Percentiles rank a stretch among this genome's conserved stretches.
These are phyloP conservation scores for Salpingus planirostris DNA, from an alignment of 2,888 invertebrate genomes.

Conservation along the genomic window DNA sequence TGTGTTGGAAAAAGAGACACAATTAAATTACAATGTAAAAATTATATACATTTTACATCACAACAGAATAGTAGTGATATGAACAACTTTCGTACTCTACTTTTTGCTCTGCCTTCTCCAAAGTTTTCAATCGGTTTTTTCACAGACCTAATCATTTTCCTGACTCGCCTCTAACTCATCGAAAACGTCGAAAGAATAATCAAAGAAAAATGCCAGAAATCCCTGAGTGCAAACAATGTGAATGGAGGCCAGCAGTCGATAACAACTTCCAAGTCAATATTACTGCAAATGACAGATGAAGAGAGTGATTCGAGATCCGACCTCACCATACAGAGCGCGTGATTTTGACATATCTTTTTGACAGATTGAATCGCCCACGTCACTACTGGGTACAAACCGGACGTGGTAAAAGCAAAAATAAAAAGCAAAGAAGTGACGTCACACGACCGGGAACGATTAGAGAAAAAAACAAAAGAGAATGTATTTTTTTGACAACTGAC, in stretches of 20 bases:
- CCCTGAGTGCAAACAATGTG: slow-evolving; percentile 80
- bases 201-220: slow-evolving; percentile 12
- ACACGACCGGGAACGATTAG: no score
- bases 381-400: no score
- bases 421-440: no score
- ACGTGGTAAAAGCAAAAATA: no score
- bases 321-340: slow-evolving; percentile 1
- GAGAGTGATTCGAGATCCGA: neutral
- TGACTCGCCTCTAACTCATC: slow-evolving; percentile 34
- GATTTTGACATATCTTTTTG: no score
- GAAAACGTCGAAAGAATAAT: slow-evolving; percentile 10
- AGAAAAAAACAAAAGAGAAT: no score
- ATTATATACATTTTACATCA: slow-evolving; percentile 33
- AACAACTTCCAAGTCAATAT: no score
- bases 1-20: slow-evolving; percentile 11
- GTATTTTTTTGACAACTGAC: neutral
- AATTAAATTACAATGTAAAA: slow-evolving; percentile 19
- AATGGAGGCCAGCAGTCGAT: slow-evolving; percentile 65
- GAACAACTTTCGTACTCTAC: slow-evolving; percentile 22
- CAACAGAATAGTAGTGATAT: slow-evolving; percentile 29
- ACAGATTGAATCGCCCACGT: no score
- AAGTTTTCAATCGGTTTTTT: no score
- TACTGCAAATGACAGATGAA: slow-evolving; percentile 1
- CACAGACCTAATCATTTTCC: no score
- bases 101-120: slow-evolving; percentile 15